Percentiles rank a stretch among this genome's conserved stretches.
These are phyloP conservation scores for Oasisia sp. DNA, from an alignment of 2,888 invertebrate species.

Conservation along the genomic window DNA sequence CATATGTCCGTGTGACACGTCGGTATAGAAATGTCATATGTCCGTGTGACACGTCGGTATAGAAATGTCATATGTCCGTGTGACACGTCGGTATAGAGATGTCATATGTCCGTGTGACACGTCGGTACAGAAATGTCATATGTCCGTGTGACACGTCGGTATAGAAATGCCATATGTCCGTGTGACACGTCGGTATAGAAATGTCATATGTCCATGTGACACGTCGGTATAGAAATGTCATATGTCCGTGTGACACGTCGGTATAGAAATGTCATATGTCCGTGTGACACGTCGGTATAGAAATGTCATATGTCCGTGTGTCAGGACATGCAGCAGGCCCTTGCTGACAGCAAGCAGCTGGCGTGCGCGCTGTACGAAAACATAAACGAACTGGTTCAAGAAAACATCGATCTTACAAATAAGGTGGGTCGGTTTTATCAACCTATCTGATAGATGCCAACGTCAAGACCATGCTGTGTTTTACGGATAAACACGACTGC, in stretches of 20 bases:
- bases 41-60: too few species aligned
- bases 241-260: not conserved
- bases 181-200: too few species aligned
- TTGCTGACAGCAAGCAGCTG: not conserved
- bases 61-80: too few species aligned
- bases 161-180: too few species aligned
- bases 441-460: not conserved
- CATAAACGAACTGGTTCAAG: not conserved
- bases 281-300: not conserved
- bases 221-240: not conserved
- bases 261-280: not conserved
- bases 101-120: too few species aligned
- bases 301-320: not conserved
- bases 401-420: not conserved
- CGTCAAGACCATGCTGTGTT: not conserved
- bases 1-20: too few species aligned
- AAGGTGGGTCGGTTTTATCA: not conserved
- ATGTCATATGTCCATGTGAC: too few species aligned
- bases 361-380: not conserved
- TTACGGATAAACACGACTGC: too few species aligned
- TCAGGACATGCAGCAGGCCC: not conserved
- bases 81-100: too few species aligned
- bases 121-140: too few species aligned
- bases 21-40: too few species aligned
- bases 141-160: too few species aligned